phyloP scores from a whole-genome alignment of 1,140 invertebrate species.

The Eriosoma lanigerum region DNA sequence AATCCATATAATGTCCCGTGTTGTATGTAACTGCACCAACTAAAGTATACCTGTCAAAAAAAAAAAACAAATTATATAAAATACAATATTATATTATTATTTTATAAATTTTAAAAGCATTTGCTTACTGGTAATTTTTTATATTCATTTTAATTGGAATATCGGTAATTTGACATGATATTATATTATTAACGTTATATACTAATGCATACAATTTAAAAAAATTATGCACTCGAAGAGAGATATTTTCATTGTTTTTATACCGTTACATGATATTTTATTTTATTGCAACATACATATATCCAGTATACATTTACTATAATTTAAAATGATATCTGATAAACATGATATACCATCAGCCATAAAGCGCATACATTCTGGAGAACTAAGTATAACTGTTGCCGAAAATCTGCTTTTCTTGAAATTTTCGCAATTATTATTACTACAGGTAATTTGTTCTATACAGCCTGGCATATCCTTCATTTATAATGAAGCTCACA shows the following conservation, averaged over 20 bases:
- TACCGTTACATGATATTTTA: neutral
- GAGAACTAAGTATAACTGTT: neutral
- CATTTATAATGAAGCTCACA: neutral
- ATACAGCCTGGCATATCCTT: neutral
- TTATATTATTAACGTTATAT: neutral
- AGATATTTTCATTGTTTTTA: neutral
- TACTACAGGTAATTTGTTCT: neutral
- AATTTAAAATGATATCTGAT: neutral
- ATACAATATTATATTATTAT: no score
- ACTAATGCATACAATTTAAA: neutral
- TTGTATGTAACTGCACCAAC: neutral
- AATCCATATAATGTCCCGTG: neutral
- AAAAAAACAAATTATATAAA: no score
- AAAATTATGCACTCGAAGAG: neutral
- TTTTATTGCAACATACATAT: slow-evolving; percentile 2
- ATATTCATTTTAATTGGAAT: neutral
- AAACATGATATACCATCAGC: neutral
- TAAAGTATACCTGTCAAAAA: neutral
- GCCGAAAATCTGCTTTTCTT: neutral
- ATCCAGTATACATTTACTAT: neutral
- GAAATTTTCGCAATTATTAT: neutral
- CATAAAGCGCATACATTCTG: neutral
- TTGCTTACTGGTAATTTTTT: neutral
- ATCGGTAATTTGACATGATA: neutral
- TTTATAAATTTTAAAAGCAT: no score